Percentiles rank a stretch among this genome's conserved stretches.
These are phyloP conservation scores for Pegea sp. DNA, from an alignment of 23 tunicate species.

Conservation along the genomic window DNA sequence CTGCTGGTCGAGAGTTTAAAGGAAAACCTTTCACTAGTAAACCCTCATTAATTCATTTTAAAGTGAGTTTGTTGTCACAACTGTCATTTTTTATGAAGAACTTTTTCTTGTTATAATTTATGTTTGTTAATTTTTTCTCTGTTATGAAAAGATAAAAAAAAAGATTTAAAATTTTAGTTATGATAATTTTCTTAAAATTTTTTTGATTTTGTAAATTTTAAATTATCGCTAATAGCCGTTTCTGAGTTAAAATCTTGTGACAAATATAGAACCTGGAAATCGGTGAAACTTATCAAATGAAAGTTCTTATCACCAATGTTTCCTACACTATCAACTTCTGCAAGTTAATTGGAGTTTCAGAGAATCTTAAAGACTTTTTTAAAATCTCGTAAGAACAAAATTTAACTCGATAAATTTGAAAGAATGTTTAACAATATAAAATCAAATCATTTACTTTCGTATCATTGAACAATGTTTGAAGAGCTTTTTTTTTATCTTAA, in stretches of 20 bases:
- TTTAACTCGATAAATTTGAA: background rate
- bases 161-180: too few relatives aligned
- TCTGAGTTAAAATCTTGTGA: too few relatives aligned
- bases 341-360: constrained; percentile 46
- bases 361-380: constrained; percentile 77
- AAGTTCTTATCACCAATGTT: constrained; percentile 71
- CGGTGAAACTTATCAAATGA: constrained; percentile 60
- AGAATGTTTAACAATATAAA: background rate
- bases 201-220: too few relatives aligned
- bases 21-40: constrained; percentile 88
- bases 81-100: too few relatives aligned
- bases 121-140: too few relatives aligned
- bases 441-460: background rate
- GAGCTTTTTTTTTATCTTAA: too few relatives aligned
- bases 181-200: too few relatives aligned
- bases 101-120: too few relatives aligned
- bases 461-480: too few relatives aligned
- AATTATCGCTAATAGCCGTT: too few relatives aligned
- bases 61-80: too few relatives aligned
- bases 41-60: constrained; percentile 70
- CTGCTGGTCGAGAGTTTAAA: constrained; percentile 84
- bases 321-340: constrained; percentile 77
- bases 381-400: constrained; percentile 39
- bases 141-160: too few relatives aligned
- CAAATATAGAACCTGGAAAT: constrained; percentile 83